These are phyloP conservation scores for Lasioglossum zephyrum DNA, from an alignment of 2,888 invertebrate species.

Conservation along the genomic window DNA sequence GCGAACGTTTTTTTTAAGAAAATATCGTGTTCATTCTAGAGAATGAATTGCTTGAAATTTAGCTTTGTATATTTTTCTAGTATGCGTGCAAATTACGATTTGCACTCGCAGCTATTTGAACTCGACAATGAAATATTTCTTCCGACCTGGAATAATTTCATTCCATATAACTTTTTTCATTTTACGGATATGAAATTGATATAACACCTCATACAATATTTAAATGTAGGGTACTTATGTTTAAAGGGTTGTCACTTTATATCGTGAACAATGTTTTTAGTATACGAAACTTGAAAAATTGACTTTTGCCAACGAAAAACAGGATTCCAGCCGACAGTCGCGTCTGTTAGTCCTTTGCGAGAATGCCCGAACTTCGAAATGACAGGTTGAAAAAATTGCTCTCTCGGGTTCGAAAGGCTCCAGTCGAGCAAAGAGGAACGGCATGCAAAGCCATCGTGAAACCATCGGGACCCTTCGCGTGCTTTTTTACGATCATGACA, in stretches of 20 bases:
- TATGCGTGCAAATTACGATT: neutral
- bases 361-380: neutral
- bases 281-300: too few relatives aligned
- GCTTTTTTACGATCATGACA: conserved; percentile 15
- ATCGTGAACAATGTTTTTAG: too few relatives aligned
- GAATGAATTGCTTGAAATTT: neutral
- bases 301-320: too few relatives aligned
- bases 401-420: neutral
- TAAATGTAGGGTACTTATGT: too few relatives aligned
- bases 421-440: neutral
- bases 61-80: neutral
- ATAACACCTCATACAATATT: too few relatives aligned
- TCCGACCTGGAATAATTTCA: too few relatives aligned
- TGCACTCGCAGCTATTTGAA: too few relatives aligned
- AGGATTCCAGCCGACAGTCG: too few relatives aligned
- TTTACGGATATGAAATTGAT: too few relatives aligned
- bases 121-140: too few relatives aligned
- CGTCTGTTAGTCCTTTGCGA: neutral
- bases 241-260: too few relatives aligned
- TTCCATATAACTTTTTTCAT: too few relatives aligned
- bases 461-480: conserved; percentile 15
- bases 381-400: conserved; percentile 1
- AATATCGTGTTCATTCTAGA: neutral
- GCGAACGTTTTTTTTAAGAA: neutral
- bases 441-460: neutral